A percentile compares a stretch with the other conserved stretches of the same genome.
Conservation (phyloP, 1,140 invertebrate genomes). For the Tyrophagus putrescentiae region DNA sequence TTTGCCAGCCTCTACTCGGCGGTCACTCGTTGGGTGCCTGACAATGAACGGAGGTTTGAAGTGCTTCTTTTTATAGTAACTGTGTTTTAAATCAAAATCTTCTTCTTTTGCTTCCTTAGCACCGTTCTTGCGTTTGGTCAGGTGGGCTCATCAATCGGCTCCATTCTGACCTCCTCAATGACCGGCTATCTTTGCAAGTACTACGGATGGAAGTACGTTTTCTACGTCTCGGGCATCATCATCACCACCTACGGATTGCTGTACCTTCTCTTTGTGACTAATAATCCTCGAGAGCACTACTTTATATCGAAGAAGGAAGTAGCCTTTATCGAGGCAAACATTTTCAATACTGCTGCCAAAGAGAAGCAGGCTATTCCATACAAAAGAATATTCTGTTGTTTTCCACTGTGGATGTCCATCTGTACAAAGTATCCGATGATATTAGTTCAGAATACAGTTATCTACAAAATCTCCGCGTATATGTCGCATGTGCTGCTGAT, state of each 20-base stretch:
- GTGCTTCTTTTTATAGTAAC: no score
- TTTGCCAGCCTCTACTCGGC: constrained; percentile 33
- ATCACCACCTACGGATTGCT: constrained; percentile 24
- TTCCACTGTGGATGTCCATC: constrained; percentile 79
- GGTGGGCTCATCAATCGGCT: neutral
- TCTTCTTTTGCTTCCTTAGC: no score
- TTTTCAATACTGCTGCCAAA: constrained; percentile 28
- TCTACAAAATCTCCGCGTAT: constrained; percentile 83
- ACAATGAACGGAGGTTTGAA: no score
- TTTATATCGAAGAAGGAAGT: constrained; percentile 20
- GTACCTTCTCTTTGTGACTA: constrained; percentile 19
- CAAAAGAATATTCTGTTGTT: constrained; percentile 56
- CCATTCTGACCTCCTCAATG: constrained; percentile 27
- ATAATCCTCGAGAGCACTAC: constrained; percentile 21
- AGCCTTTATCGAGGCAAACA: constrained; percentile 40
- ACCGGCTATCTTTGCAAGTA: constrained; percentile 30
- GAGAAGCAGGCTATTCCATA: constrained; percentile 51
- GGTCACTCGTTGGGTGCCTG: constrained; percentile 32
- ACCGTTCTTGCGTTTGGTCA: constrained; percentile 18
- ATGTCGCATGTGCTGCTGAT: constrained; percentile 75
- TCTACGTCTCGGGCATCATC: constrained; percentile 24
- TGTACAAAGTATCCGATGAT: no score
- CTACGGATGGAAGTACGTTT: constrained; percentile 12
- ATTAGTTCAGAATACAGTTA: constrained; percentile 74
- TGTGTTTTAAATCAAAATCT: no score